phyloP scores from a whole-genome alignment of 2,113 vertebrate genomes.

The Notechis scutatus region DNA sequence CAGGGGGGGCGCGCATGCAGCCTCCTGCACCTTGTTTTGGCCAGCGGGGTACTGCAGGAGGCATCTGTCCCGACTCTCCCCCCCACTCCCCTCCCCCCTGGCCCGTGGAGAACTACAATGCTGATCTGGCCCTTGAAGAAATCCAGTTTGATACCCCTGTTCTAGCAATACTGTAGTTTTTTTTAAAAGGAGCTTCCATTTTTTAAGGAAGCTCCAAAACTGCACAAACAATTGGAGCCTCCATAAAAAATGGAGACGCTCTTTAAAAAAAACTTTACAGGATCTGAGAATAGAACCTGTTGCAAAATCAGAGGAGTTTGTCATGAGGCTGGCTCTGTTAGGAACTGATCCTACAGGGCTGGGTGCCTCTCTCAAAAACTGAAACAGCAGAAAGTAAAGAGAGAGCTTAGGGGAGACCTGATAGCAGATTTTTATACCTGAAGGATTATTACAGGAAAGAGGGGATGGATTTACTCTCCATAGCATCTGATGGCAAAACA shows the following conservation, averaged over 20 bases:
- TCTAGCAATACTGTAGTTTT: neutral
- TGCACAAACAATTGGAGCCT: neutral
- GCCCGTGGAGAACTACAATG: no score
- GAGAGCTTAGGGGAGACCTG: neutral
- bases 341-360: neutral
- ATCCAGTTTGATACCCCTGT: no score
- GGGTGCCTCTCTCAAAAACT: neutral
- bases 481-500: neutral
- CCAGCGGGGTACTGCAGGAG: no score
- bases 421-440: neutral
- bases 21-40: no score
- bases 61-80: no score
- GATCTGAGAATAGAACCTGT: neutral
- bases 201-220: neutral
- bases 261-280: neutral
- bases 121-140: no score
- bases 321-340: neutral
- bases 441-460: neutral
- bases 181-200: neutral
- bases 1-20: no score
- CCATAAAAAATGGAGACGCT: neutral
- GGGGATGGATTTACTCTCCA: neutral
- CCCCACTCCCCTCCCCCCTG: no score
- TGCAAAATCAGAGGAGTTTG: neutral
- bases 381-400: neutral